Percentiles rank a stretch among this genome's conserved stretches.
Evolutionary conservation across 2,888 invertebrate genomes (phyloP).

Genomic region (Rutpela maculata): DNA sequence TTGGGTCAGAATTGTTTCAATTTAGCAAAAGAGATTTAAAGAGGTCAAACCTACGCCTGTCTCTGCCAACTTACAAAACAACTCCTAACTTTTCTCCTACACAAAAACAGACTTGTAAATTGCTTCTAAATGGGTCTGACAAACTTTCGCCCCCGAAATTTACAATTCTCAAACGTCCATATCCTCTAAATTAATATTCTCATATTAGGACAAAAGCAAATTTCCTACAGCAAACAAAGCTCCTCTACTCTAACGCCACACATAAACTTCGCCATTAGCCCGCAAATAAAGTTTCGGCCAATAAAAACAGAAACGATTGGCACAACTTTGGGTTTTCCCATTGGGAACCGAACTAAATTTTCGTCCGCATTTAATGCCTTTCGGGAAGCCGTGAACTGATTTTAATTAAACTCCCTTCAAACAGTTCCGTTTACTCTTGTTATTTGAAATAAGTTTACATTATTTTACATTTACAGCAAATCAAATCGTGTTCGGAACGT

Average conservation of each 20-base stretch:
- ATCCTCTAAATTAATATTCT: constrained; percentile 5
- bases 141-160: not conserved
- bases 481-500: not conserved
- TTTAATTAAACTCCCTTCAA: constrained; percentile 27
- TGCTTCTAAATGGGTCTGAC: not conserved
- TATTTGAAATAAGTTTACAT: constrained; percentile 6
- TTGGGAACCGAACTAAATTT: constrained; percentile 15
- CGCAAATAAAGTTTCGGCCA: constrained; percentile 3
- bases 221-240: constrained; percentile 15
- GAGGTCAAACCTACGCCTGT: no score
- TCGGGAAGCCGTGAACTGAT: constrained; percentile 18
- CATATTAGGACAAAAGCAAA: constrained; percentile 14
- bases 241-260: not conserved
- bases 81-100: not conserved
- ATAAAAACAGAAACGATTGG: constrained; percentile 27
- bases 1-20: no score
- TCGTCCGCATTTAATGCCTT: constrained; percentile 2
- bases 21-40: no score
- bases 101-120: not conserved
- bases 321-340: constrained; percentile 5
- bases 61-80: not conserved
- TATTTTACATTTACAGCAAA: constrained; percentile 10
- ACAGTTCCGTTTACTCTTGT: constrained; percentile 12
- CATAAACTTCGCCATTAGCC: constrained; percentile 26
- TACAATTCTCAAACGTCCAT: not conserved